Conservation (phyloP, 2,113 vertebrate genomes). For the Rhea pennata region DNA sequence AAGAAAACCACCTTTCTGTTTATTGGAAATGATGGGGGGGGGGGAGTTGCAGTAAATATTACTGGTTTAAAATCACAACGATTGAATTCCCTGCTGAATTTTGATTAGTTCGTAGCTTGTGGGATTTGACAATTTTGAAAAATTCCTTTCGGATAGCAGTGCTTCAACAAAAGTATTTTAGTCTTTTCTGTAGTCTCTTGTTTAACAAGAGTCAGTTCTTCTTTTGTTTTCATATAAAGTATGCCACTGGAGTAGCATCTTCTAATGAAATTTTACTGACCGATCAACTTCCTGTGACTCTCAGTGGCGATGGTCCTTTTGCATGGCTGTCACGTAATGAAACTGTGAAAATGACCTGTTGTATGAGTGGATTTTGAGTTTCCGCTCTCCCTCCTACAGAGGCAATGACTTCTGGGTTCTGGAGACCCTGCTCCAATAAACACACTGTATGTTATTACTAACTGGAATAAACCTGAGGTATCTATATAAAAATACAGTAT, state of each 20-base stretch:
- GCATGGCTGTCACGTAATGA: conserved; percentile 30
- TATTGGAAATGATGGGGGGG: not conserved
- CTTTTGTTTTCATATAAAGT: not conserved
- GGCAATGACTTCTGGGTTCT: conserved; percentile 35
- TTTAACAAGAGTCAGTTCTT: not conserved
- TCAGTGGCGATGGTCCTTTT: conserved; percentile 32
- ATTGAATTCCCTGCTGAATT: not conserved
- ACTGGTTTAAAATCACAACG: not conserved
- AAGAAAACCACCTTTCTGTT: conserved; percentile 32
- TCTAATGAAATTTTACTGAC: conserved; percentile 37
- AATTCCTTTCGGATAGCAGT: not conserved
- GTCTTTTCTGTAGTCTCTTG: not conserved
- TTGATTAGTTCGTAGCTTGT: conserved; percentile 2
- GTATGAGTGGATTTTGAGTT: not conserved
- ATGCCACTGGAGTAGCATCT: not conserved
- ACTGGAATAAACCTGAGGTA: conserved; percentile 14
- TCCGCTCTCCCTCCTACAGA: conserved; percentile 9
- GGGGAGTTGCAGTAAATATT: not conserved
- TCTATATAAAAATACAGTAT: conserved; percentile 14
- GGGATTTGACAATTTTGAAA: conserved; percentile 12
- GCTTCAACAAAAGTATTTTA: not conserved
- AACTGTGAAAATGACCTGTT: not conserved
- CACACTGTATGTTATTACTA: not conserved
- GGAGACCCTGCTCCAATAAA: conserved; percentile 34
- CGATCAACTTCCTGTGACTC: conserved; percentile 61